phyloP scores from a whole-genome alignment of 2,888 invertebrate genomes.

The Zygaena filipendulae region DNA sequence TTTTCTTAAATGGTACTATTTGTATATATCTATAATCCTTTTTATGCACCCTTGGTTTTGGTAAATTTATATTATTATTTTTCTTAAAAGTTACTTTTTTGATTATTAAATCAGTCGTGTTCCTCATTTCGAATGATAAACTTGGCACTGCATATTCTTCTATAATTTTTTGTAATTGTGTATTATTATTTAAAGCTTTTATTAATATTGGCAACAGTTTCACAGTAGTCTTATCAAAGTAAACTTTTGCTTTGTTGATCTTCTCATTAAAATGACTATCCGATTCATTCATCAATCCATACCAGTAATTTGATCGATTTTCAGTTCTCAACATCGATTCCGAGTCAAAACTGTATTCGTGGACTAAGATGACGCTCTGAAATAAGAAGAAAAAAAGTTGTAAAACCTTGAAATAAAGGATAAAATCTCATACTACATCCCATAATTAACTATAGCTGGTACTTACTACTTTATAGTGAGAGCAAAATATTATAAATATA shows the following conservation, averaged over 20 bases:
- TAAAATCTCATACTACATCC: too few species aligned
- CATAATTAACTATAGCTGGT: too few species aligned
- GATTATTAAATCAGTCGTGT: too few species aligned
- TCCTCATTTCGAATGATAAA: constrained; percentile 20
- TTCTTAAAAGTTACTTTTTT: constrained; percentile 25
- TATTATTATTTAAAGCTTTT: constrained; percentile 38
- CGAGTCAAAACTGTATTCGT: constrained; percentile 36
- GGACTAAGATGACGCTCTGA: constrained; percentile 44
- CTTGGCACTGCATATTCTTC: constrained; percentile 31
- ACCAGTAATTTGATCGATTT: constrained; percentile 34
- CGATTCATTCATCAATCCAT: constrained; percentile 32
- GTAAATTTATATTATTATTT: constrained; percentile 28
- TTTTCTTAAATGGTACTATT: constrained; percentile 28
- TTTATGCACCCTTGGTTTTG: constrained; percentile 27
- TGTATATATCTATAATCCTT: constrained; percentile 40
- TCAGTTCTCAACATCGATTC: constrained; percentile 19
- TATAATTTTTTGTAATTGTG: constrained; percentile 30
- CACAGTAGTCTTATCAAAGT: constrained; percentile 29
- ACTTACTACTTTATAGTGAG: too few species aligned
- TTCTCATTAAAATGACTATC: constrained; percentile 25
- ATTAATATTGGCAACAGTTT: constrained; percentile 40
- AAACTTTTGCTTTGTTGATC: constrained; percentile 25
- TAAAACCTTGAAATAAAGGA: too few species aligned
- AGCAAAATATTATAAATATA: too few species aligned
- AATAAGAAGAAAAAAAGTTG: constrained; percentile 26